These are phyloP conservation scores for Cuculus canorus DNA, from an alignment of 2,797 vertebrate species.

Conservation along the genomic window DNA sequence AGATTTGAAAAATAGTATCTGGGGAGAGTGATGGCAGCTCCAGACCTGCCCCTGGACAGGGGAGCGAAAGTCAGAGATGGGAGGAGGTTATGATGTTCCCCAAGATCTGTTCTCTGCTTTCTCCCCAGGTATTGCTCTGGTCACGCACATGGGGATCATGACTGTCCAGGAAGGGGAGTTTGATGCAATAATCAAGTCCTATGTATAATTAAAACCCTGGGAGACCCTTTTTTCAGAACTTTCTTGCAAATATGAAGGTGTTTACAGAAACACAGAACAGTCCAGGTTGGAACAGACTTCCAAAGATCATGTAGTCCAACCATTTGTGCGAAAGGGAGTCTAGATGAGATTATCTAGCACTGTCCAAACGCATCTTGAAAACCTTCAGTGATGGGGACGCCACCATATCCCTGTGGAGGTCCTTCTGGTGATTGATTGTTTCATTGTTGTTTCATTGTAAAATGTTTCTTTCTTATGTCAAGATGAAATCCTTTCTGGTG, in stretches of 20 bases:
- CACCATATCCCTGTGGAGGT: not conserved
- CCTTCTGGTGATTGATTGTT: not conserved
- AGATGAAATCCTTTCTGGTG: not conserved
- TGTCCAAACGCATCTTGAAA: not conserved
- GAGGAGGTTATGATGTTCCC: not conserved
- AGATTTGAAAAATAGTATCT: not conserved
- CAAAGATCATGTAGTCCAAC: not conserved
- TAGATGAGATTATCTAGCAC: not conserved
- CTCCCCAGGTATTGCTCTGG: not conserved
- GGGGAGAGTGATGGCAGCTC: not conserved
- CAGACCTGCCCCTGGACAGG: not conserved
- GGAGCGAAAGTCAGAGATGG: not conserved
- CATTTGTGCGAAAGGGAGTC: not conserved
- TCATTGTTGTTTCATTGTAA: not conserved
- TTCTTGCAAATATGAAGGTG: not conserved
- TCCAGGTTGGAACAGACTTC: not conserved
- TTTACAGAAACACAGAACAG: not conserved
- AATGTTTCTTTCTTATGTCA: not conserved
- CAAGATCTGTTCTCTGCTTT: not conserved
- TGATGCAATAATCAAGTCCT: not conserved
- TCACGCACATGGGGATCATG: accelerated
- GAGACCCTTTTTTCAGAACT: not conserved
- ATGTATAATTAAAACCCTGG: not conserved
- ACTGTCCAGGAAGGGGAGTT: not conserved
- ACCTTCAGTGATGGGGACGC: not conserved